Evolutionary conservation across 1,140 invertebrate genomes (phyloP).

Genomic region (Leptinotarsa lineolata): DNA sequence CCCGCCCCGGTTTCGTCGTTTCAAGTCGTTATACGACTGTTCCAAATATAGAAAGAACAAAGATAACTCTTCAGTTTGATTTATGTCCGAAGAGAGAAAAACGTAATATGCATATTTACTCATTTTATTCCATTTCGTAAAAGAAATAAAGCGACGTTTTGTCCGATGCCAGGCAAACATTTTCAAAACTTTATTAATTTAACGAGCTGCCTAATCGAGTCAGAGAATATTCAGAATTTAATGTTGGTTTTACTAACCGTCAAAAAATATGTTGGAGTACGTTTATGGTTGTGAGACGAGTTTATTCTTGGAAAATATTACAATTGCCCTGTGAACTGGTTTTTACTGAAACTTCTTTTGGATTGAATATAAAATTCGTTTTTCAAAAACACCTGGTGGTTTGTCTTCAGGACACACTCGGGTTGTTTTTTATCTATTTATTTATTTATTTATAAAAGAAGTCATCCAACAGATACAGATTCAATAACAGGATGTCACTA

Average conservation of each 20-base stretch:
- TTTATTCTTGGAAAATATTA: neutral
- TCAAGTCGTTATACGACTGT: too few species aligned
- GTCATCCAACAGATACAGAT: too few species aligned
- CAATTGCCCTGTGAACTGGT: neutral
- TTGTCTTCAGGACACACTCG: too few species aligned
- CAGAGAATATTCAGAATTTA: neutral
- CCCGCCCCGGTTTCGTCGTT: too few species aligned
- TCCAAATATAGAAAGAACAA: too few species aligned
- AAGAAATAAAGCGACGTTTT: neutral
- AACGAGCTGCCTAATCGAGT: conserved; percentile 1
- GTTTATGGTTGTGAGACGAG: neutral
- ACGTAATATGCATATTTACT: neutral
- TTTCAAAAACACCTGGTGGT: too few species aligned
- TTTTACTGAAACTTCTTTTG: neutral
- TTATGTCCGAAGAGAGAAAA: neutral
- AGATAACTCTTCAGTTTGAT: neutral
- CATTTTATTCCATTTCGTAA: neutral
- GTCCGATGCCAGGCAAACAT: neutral
- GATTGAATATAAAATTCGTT: neutral
- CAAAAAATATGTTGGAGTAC: neutral
- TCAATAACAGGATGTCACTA: too few species aligned
- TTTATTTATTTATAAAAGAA: too few species aligned
- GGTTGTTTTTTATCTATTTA: too few species aligned
- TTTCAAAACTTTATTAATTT: neutral
- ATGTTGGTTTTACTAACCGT: neutral